Evolutionary conservation across 2,797 vertebrate species (phyloP).

Genomic region (Crocidura indochinensis): DNA sequence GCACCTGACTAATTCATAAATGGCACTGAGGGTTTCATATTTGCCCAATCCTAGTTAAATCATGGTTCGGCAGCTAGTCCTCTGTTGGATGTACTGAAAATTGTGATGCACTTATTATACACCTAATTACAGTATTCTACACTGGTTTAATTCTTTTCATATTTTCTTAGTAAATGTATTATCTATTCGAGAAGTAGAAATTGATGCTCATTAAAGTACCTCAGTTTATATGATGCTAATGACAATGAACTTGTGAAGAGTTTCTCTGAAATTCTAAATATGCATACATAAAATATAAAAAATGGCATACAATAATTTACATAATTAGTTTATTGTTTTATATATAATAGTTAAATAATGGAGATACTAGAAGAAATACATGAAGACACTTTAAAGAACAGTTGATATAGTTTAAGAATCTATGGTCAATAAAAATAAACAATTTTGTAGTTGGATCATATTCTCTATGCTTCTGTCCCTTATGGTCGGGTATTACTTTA

Average conservation of each 20-base stretch:
- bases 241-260: slow-evolving; percentile 37
- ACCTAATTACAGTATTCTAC: slow-evolving; percentile 81
- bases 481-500: background rate
- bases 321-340: slow-evolving; percentile 58
- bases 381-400: background rate
- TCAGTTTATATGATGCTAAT: slow-evolving; percentile 19
- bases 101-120: slow-evolving; percentile 79
- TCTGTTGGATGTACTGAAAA: slow-evolving; percentile 82
- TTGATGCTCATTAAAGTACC: slow-evolving; percentile 76
- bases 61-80: slow-evolving; percentile 79
- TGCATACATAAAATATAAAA: background rate
- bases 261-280: slow-evolving; percentile 38
- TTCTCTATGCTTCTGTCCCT: background rate
- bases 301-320: slow-evolving; percentile 20
- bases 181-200: slow-evolving; percentile 76
- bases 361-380: background rate
- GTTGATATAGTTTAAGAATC: background rate
- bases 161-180: slow-evolving; percentile 78
- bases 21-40: slow-evolving; percentile 84
- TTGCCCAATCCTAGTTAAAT: slow-evolving; percentile 89
- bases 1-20: slow-evolving; percentile 91
- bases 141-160: slow-evolving; percentile 76
- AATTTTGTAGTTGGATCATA: background rate
- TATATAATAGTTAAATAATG: slow-evolving; percentile 45
- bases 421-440: background rate